Conservation (phyloP, 2,797 vertebrate species). For the Melanotaenia trifasciata region DNA sequence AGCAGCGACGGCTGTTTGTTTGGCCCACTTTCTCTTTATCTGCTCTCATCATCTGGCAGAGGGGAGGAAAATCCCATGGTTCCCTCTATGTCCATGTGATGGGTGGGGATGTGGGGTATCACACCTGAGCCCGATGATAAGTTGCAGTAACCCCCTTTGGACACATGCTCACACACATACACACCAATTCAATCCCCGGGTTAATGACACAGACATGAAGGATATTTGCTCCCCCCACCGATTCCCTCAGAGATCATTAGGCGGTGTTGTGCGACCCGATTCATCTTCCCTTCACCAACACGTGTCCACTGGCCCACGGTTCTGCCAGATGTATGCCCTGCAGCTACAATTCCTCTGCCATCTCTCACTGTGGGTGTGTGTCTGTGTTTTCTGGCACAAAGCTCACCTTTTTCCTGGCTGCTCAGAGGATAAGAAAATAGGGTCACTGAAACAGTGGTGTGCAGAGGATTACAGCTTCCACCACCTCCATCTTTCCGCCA, state of each 20-base stretch:
- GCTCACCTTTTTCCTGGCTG: conserved; percentile 55
- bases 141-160: conserved; percentile 49
- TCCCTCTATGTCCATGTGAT: conserved; percentile 47
- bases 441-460: conserved; percentile 59
- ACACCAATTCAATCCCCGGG: conserved; percentile 56
- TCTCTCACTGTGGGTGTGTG: conserved; percentile 52
- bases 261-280: conserved; percentile 70
- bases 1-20: conserved; percentile 76
- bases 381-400: conserved; percentile 65
- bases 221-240: conserved; percentile 55
- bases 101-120: conserved; percentile 53
- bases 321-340: conserved; percentile 79
- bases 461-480: conserved; percentile 58
- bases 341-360: conserved; percentile 59
- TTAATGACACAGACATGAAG: conserved; percentile 76
- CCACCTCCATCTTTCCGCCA: conserved; percentile 45
- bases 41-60: conserved; percentile 74
- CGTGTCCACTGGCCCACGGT: conserved; percentile 65
- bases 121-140: conserved; percentile 78
- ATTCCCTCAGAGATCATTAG: conserved; percentile 75
- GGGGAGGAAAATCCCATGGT: conserved; percentile 70
- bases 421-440: conserved; percentile 61
- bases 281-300: conserved; percentile 73
- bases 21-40: conserved; percentile 82
- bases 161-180: conserved; percentile 34